Conservation (phyloP, 2,113 vertebrate species). For the Phoxinus phoxinus region DNA sequence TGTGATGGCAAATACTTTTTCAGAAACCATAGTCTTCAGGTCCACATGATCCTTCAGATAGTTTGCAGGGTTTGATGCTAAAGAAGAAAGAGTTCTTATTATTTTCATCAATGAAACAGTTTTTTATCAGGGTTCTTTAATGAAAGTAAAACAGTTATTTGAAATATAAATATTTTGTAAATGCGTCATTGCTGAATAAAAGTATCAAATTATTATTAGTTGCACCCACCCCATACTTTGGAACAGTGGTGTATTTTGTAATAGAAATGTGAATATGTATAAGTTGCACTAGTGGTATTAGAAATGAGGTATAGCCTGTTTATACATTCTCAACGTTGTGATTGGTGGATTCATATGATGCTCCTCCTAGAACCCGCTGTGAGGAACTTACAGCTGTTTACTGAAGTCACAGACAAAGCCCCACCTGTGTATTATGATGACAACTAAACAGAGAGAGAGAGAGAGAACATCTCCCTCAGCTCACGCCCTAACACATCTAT, state of each 20-base stretch:
- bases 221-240: too few species aligned
- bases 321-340: not conserved
- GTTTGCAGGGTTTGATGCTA: not conserved
- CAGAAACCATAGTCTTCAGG: too few species aligned
- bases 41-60: not conserved
- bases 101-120: too few species aligned
- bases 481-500: not conserved
- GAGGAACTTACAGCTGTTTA: not conserved
- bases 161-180: not conserved
- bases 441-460: not conserved
- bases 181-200: too few species aligned
- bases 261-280: too few species aligned
- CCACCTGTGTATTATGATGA: not conserved
- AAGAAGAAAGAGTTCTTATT: too few species aligned
- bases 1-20: not conserved
- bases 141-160: not conserved
- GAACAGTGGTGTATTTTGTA: too few species aligned
- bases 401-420: not conserved
- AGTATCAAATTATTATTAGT: too few species aligned
- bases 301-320: conserved; percentile 6
- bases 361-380: not conserved
- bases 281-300: not conserved
- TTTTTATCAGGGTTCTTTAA: not conserved
- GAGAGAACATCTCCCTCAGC: not conserved
- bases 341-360: not conserved